Conservation (phyloP, 2,113 vertebrate genomes). For the Bungarus multicinctus region DNA sequence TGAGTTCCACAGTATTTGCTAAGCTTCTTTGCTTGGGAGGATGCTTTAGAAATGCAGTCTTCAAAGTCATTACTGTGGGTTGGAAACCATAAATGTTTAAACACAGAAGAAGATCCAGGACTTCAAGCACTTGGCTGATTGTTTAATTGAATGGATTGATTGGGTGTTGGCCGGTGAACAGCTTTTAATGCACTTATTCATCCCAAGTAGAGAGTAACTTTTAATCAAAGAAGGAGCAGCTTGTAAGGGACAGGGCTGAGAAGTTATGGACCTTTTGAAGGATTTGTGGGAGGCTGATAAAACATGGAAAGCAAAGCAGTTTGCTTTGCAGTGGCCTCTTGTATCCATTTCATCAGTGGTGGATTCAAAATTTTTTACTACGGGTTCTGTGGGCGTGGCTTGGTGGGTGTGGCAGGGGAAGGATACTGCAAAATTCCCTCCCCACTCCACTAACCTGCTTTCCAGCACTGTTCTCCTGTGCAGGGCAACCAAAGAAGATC, state of each 20-base stretch:
- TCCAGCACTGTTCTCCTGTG: too few species aligned
- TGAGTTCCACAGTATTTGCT: background rate
- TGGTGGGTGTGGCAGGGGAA: too few species aligned
- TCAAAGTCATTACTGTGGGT: background rate
- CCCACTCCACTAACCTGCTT: too few species aligned
- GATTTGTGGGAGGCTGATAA: background rate
- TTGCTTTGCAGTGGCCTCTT: background rate
- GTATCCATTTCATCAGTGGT: background rate
- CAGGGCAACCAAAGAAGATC: too few species aligned
- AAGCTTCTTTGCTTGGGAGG: background rate
- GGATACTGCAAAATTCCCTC: too few species aligned
- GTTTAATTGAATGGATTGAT: background rate
- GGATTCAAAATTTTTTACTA: too few species aligned
- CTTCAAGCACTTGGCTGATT: background rate
- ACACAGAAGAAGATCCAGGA: background rate
- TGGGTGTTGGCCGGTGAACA: background rate
- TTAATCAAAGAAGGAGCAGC: background rate
- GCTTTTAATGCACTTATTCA: background rate
- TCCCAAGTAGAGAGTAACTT: background rate
- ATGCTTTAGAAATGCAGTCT: background rate
- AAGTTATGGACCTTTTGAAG: background rate
- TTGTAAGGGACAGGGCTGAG: background rate
- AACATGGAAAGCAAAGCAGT: background rate
- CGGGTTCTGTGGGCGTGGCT: too few species aligned
- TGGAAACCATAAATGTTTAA: background rate